Evolutionary conservation across 2,113 vertebrate species (phyloP).

Genomic region (Oceanites oceanicus): DNA sequence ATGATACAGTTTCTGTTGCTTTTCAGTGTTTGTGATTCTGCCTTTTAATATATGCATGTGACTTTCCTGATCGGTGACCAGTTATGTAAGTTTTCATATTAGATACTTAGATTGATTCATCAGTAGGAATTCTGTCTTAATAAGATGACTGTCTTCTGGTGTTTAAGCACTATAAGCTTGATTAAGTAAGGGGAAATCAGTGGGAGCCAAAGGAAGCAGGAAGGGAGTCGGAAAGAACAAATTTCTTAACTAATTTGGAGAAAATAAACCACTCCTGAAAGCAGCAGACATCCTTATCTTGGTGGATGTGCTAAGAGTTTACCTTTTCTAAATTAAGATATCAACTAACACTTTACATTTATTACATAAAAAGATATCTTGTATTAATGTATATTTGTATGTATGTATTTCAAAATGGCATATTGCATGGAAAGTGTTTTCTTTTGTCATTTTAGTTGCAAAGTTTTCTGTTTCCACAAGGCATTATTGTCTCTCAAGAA

Average conservation of each 20-base stretch:
- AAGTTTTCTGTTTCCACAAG: background rate
- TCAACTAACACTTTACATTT: background rate
- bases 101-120: background rate
- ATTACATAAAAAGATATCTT: background rate
- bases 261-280: background rate
- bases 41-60: background rate
- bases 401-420: background rate
- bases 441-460: background rate
- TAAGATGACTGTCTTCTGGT: background rate
- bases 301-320: background rate
- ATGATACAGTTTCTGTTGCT: background rate
- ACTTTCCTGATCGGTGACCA: background rate
- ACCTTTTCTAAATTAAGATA: background rate
- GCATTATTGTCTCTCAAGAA: background rate
- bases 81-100: background rate
- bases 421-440: background rate
- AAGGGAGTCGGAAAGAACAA: background rate
- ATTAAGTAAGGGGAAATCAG: conserved; percentile 1
- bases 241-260: background rate
- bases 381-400: background rate
- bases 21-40: background rate
- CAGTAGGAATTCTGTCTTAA: background rate
- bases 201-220: background rate
- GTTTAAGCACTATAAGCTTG: background rate
- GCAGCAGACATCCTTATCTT: background rate